Conservation (phyloP, 1,140 invertebrate species). For the Ladona fulva region DNA sequence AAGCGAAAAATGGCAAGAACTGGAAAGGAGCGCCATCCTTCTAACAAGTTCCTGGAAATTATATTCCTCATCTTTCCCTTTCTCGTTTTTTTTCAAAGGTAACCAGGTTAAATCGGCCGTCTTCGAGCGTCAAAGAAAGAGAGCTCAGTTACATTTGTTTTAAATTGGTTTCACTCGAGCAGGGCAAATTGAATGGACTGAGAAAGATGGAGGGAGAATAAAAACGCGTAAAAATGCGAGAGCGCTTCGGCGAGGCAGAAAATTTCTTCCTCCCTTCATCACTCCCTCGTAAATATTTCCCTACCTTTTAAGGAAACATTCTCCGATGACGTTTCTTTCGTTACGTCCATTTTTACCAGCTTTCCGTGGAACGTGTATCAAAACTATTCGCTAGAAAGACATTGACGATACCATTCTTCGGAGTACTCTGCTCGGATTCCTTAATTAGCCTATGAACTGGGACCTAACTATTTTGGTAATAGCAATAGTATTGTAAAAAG, state of each 20-base stretch:
- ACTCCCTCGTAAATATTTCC: neutral
- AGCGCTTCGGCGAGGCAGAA: neutral
- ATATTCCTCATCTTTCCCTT: neutral
- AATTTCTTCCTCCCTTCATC: neutral
- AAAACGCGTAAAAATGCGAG: neutral
- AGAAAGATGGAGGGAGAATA: neutral
- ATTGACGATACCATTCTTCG: too few species aligned
- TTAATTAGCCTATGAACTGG: too few species aligned
- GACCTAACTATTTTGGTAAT: too few species aligned
- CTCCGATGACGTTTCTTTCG: neutral
- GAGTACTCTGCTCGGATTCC: too few species aligned
- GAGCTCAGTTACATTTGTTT: constrained; percentile 9
- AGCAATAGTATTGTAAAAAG: too few species aligned
- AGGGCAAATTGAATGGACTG: neutral
- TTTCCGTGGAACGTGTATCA: too few species aligned
- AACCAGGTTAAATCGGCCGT: constrained; percentile 1
- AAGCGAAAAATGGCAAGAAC: neutral
- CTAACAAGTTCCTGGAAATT: constrained; percentile 2
- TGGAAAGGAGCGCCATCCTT: neutral
- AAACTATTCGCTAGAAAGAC: too few species aligned
- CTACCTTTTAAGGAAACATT: too few species aligned
- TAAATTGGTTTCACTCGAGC: constrained; percentile 5
- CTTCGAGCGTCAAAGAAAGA: constrained; percentile 9
- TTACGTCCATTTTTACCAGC: neutral
- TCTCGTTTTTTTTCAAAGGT: neutral